Evolutionary conservation across 2,113 vertebrate species (phyloP), one percentile per base, ranked within the genome.

Genomic region (Dasypus novemcinctus): DNA sequence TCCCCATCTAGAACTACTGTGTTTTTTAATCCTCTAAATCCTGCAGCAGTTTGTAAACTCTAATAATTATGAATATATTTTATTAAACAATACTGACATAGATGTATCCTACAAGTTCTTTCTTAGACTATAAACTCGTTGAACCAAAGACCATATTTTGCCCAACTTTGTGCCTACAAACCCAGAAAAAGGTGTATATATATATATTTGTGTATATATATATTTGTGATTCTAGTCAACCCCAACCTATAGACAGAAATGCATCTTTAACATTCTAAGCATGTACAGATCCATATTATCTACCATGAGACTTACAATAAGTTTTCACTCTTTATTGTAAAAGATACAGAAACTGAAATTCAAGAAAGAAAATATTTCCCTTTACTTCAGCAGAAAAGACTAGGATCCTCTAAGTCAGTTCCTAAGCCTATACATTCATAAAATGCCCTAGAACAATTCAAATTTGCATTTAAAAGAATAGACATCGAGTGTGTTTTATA

Each of bases 381-480:
- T 89, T 95, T 85, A 23, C 21, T 91, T 93, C 12, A 82, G 61
- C 81, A 94, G 57, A 85, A 95, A 75, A 80, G 72, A 25, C 13
- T 68, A 0, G 85, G n/a, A 59, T 33, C 2, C 69, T 18, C 18
- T 49, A 85, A 43, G 15, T 78, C 72, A 93, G 13, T 41, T 10
- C 63, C 66, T 91, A 52, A 94, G 12, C 1, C 20, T 69, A 54
- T 8, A 78, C 1, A 11, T 78, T 4, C 18, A 72, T 90, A 64
- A 66, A 63, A 46, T 78, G 7, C 29, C 21, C 36, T 80, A 83
- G 94, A 85, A 76, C 57, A 78, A 87, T 88, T 95, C n/a, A 87
- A 46, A 75, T 54, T n/a, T 86, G 7, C 80, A 20, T 4, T 0
- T 38, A 14, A 59, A 20, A 86, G 83, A 84, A 84, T 36, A 89